A percentile compares a stretch with the other conserved stretches of the same genome.
phyloP scores from a whole-genome alignment of 2,888 invertebrate genomes.

The Pristionchus arcanus region DNA sequence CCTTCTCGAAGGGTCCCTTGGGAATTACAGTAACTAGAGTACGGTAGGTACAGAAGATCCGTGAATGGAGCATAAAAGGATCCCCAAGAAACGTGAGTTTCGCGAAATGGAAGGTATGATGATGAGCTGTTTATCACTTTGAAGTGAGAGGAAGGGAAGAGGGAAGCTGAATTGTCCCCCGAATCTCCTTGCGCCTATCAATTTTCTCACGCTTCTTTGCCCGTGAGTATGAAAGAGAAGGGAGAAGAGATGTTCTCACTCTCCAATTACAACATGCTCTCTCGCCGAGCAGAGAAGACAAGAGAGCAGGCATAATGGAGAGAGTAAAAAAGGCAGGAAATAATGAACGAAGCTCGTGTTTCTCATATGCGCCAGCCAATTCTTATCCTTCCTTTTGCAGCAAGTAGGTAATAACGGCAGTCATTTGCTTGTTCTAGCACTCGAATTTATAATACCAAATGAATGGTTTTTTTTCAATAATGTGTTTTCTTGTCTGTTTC shows the following conservation, averaged over 20 bases:
- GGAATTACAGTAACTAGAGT: too few species aligned
- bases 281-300: background rate
- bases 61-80: background rate
- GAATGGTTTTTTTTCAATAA: too few species aligned
- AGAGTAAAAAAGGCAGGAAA: background rate
- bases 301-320: background rate
- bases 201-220: conserved; percentile 39
- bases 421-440: too few species aligned
- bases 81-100: background rate
- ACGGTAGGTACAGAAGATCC: background rate
- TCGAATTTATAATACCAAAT: too few species aligned
- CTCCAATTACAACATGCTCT: background rate
- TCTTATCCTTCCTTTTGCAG: too few species aligned
- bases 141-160: background rate
- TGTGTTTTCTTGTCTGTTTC: too few species aligned
- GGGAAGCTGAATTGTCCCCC: conserved; percentile 18
- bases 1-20: too few species aligned
- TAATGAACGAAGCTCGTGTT: background rate
- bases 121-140: background rate
- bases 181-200: conserved; percentile 19
- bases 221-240: conserved; percentile 2
- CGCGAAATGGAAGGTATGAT: background rate
- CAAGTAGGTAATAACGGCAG: background rate
- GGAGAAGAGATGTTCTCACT: background rate
- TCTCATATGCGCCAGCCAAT: background rate